phyloP scores from a whole-genome alignment of 2,888 invertebrate species.

The Hofmannophila pseudospretella region DNA sequence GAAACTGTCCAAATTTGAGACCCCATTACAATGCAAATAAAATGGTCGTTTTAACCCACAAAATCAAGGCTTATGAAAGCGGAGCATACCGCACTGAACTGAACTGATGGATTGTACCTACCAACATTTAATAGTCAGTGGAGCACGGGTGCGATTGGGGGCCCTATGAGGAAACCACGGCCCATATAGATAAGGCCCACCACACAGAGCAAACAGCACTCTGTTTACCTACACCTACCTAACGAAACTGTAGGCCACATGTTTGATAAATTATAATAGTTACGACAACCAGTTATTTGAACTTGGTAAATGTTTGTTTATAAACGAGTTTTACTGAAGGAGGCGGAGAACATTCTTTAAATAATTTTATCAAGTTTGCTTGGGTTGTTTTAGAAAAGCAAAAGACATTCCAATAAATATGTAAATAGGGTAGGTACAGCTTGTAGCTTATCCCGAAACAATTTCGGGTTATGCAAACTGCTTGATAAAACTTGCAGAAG shows the following conservation, averaged over 20 bases:
- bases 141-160: conserved; percentile 38
- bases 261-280: conserved; percentile 18
- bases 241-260: conserved; percentile 15
- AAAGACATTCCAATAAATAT: background rate
- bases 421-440: background rate
- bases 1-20: conserved; percentile 9
- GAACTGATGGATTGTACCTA: conserved; percentile 1
- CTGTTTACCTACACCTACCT: conserved; percentile 29
- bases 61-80: background rate
- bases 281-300: conserved; percentile 13
- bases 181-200: conserved; percentile 63
- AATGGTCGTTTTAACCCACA: background rate
- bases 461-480: background rate
- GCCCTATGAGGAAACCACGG: conserved; percentile 62
- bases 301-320: conserved; percentile 12
- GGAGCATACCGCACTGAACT: background rate
- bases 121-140: background rate
- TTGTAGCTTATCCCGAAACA: background rate
- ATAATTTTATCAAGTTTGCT: background rate
- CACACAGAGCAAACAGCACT: conserved; percentile 40
- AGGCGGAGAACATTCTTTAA: background rate
- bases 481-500: background rate
- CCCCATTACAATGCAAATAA: conserved; percentile 6
- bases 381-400: too few species aligned
- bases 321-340: conserved; percentile 10